A percentile compares a stretch with the other conserved stretches of the same genome.
These are phyloP conservation scores for Pristionchus japonicus DNA, from an alignment of 2,888 invertebrate species.

Conservation along the genomic window DNA sequence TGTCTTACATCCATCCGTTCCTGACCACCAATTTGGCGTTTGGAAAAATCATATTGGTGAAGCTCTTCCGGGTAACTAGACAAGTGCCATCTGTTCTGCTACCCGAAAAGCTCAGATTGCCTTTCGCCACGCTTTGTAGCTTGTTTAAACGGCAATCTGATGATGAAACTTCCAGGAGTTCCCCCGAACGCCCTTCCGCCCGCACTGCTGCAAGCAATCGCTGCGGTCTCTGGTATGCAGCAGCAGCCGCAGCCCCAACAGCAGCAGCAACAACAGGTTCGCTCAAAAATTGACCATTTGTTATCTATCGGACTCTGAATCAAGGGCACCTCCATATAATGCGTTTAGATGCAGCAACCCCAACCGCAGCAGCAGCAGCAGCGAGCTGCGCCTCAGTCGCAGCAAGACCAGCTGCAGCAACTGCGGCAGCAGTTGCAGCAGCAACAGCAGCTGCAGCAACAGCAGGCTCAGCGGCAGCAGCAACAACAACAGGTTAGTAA, in stretches of 20 bases:
- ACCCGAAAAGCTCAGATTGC: too few species aligned
- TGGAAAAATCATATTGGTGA: too few species aligned
- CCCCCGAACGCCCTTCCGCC: neutral
- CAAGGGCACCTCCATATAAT: neutral
- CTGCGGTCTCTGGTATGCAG: neutral
- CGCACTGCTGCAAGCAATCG: neutral
- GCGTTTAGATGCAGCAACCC: neutral
- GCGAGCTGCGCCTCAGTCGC: neutral
- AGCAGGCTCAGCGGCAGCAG: neutral
- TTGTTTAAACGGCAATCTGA: too few species aligned
- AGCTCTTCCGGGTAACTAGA: too few species aligned
- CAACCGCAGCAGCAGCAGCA: constrained; percentile 20
- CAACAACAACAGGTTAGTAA: neutral
- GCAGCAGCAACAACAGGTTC: constrained; percentile 28
- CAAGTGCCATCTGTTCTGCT: too few species aligned
- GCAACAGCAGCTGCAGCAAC: constrained; percentile 24
- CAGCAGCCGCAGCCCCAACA: constrained; percentile 7
- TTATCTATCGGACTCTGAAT: neutral
- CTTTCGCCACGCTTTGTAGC: too few species aligned
- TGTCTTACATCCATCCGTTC: too few species aligned
- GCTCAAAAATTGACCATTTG: neutral
- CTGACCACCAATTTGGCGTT: too few species aligned
- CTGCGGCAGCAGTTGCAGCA: neutral
- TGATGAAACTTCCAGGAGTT: too few species aligned
- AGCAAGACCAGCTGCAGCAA: neutral